Base-by-base conservation (phyloP, 2,797 vertebrate species). In the Ctenopoma multispine region DNA sequence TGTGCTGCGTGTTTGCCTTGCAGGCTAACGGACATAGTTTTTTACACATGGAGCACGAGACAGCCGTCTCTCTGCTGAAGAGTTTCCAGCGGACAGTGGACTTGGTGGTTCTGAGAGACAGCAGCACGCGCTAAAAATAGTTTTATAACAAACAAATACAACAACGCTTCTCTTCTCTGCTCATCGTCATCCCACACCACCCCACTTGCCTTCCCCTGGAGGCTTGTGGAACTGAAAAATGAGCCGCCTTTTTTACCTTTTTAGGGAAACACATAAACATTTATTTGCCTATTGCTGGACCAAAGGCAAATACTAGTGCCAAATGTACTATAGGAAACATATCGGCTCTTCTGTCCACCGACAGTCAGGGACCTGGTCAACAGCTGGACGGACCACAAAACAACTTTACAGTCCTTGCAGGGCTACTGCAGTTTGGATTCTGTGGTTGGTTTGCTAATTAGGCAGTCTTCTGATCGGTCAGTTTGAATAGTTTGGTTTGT, bases 221-320 rank as follows among this genome's bases (percentile, higher is more conserved):
- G 86, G 87, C 67, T 77, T 21, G 87, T 87, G 86, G 87, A 89
- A 82, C 87, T 86, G 87, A 82, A 54, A 84, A 73, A 84, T 72
- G 83, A 89, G 85, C 85, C 85, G 43, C 82, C 61, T 87, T 87
- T 82, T 60, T 0, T 34, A 86, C 75, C 74, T 87, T 85, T 89
- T 72, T 83, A 82, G 71, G 82, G 84, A 77, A 90, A 86, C 60
- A 86, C 65, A 81, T 67, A 82, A 80, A 91, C 86, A 70, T 89
- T 82, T 89, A 93, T 96, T 97, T 99, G 97, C 98, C 98, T 97
- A 97, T 98, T 99, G 98, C 98, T 99, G 98, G 97, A 99, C 96
- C 97, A 98, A 99, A 97, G 97, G 97, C 97, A 96, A 98, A 96
- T 92, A 80, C 93, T 94, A 96, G 96, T 98, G 97, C 98, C 97